These are phyloP conservation scores for Callimorpha dominula DNA, from an alignment of 2,888 invertebrate species.

Conservation along the genomic window DNA sequence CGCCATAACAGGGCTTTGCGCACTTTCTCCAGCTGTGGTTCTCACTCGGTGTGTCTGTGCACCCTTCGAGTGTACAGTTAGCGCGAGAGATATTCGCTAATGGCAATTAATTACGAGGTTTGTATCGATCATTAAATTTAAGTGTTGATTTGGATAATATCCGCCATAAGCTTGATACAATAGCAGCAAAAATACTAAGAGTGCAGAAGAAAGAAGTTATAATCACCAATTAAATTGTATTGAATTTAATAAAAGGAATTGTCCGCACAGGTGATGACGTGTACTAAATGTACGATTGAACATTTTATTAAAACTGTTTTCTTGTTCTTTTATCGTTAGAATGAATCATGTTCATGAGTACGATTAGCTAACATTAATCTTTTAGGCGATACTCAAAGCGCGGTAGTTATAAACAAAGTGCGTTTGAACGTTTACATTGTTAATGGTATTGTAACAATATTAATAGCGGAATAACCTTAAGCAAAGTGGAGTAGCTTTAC, in stretches of 20 bases:
- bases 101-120: constrained; percentile 32
- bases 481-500: background rate
- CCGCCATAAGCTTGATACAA: constrained; percentile 3
- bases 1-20: constrained; percentile 79
- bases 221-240: constrained; percentile 7
- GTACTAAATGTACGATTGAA: constrained; percentile 4
- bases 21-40: constrained; percentile 75
- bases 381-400: constrained; percentile 23
- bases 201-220: constrained; percentile 3
- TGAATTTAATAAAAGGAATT: constrained; percentile 12
- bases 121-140: constrained; percentile 14
- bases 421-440: background rate
- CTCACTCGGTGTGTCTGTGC: constrained; percentile 58
- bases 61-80: constrained; percentile 61
- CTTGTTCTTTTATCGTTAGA: constrained; percentile 7
- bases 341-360: constrained; percentile 12
- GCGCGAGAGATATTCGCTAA: constrained; percentile 44
- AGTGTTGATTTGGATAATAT: constrained; percentile 14
- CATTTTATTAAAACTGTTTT: constrained; percentile 7
- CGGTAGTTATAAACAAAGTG: constrained; percentile 14
- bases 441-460: background rate
- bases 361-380: constrained; percentile 7
- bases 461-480: background rate
- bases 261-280: constrained; percentile 8
- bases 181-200: constrained; percentile 5